Percentiles rank a stretch among this genome's conserved stretches.
These are phyloP conservation scores for Mormyrus proboscirostris DNA, from an alignment of 2,797 vertebrate genomes.

Conservation along the genomic window DNA sequence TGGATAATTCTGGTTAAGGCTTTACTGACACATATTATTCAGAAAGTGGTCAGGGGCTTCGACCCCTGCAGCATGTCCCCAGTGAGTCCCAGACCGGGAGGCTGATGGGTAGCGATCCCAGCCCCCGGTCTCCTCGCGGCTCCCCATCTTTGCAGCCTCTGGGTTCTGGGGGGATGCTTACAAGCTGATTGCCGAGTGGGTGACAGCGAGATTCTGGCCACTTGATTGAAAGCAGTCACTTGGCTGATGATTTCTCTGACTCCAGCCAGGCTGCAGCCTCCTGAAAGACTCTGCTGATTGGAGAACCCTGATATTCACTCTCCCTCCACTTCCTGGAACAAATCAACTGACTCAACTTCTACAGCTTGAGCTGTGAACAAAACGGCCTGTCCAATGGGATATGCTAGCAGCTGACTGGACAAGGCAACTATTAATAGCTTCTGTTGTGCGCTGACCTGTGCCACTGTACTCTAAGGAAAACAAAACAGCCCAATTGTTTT, in stretches of 20 bases:
- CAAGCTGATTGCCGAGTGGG: slow-evolving; percentile 4
- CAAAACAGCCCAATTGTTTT: not conserved
- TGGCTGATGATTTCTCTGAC: not conserved
- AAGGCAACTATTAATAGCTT: not conserved
- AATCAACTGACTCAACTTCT: slow-evolving; percentile 8
- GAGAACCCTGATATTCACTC: not conserved
- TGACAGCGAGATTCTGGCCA: not conserved
- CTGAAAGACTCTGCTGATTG: not conserved
- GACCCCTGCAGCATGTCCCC: not conserved
- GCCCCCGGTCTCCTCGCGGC: not conserved
- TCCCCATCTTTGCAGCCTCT: not conserved
- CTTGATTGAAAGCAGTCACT: not conserved
- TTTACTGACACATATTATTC: not conserved
- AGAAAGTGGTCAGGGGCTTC: not conserved
- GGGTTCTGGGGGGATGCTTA: not conserved
- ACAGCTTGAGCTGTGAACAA: not conserved
- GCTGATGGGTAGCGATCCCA: not conserved
- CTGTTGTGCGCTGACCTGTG: not conserved
- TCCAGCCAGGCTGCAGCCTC: not conserved
- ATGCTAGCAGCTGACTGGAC: slow-evolving; percentile 9
- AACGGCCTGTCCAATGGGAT: not conserved
- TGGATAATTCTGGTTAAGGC: not conserved
- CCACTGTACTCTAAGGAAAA: not conserved
- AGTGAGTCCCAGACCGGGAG: not conserved
- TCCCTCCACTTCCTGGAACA: not conserved